Conservation (phyloP, 1,140 invertebrate species). For the Calliphora vicina region DNA sequence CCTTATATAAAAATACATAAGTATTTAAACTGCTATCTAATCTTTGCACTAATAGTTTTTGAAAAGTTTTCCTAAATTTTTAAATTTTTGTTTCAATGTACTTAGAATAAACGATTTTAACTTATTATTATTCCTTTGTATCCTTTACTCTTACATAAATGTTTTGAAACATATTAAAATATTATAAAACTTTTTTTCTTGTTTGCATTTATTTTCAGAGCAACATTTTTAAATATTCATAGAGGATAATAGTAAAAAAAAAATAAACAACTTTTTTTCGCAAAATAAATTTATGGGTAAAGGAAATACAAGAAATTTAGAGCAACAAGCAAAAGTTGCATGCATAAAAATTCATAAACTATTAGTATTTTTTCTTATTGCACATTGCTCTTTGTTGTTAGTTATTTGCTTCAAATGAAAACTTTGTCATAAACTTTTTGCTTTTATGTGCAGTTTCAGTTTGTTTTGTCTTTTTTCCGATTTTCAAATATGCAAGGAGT, state of each 20-base stretch:
- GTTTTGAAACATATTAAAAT: neutral
- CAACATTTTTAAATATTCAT: neutral
- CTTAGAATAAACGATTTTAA: too few species aligned
- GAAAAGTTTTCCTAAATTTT: too few species aligned
- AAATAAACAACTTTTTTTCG: neutral
- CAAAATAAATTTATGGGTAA: neutral
- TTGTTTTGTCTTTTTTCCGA: neutral
- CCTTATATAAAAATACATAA: too few species aligned
- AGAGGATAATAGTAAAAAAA: neutral
- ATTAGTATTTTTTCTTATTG: neutral
- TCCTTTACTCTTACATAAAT: too few species aligned
- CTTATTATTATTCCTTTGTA: too few species aligned
- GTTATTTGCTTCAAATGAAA: neutral
- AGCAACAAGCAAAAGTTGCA: neutral
- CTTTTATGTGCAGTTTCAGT: too few species aligned
- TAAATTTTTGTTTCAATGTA: too few species aligned
- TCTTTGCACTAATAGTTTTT: too few species aligned
- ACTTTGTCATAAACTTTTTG: neutral
- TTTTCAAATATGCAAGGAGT: neutral
- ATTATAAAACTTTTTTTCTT: neutral
- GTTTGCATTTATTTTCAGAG: neutral
- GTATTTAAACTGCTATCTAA: too few species aligned
- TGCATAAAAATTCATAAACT: neutral
- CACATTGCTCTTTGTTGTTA: neutral
- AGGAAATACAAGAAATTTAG: neutral